Evolutionary conservation across 2,797 vertebrate genomes (phyloP).

Genomic region (Gephyroberyx darwinii): DNA sequence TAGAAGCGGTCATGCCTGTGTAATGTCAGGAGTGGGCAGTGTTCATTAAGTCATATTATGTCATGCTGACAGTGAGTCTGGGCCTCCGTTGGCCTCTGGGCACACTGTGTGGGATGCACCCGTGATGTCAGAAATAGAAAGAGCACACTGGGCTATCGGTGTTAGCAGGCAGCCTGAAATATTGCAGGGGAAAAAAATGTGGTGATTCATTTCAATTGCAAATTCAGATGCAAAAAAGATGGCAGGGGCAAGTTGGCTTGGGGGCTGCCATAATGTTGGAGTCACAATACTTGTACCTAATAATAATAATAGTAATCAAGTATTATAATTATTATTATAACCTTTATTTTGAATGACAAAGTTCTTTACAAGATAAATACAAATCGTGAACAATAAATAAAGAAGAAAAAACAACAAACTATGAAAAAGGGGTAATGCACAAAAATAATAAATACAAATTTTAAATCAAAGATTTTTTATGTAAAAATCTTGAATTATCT

Average conservation of each 20-base stretch:
- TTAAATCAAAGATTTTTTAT: too few species aligned
- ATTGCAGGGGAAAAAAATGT: slow-evolving; percentile 9
- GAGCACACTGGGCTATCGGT: slow-evolving; percentile 7
- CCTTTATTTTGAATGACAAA: too few species aligned
- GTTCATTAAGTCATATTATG: slow-evolving; percentile 65
- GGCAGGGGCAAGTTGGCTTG: neutral
- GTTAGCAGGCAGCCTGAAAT: slow-evolving; percentile 11
- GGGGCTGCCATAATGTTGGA: neutral
- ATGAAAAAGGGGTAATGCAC: too few species aligned
- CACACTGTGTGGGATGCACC: slow-evolving; percentile 21
- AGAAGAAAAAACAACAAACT: too few species aligned
- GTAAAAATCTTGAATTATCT: too few species aligned
- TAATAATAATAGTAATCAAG: neutral
- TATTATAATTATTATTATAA: too few species aligned
- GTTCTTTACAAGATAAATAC: too few species aligned
- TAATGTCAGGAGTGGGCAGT: slow-evolving; percentile 19
- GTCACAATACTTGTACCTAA: neutral
- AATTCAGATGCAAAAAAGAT: slow-evolving; percentile 18
- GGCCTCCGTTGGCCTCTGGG: slow-evolving; percentile 12
- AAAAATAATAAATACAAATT: too few species aligned
- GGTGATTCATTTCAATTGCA: slow-evolving; percentile 41
- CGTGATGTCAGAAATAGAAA: slow-evolving; percentile 51
- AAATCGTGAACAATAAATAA: too few species aligned
- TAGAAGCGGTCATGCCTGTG: slow-evolving; percentile 1
- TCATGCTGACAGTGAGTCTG: slow-evolving; percentile 50